Evolutionary conservation across 2,888 invertebrate species (phyloP), one percentile per base, ranked within the genome.

Genomic region (Drosophila sordidapex): DNA sequence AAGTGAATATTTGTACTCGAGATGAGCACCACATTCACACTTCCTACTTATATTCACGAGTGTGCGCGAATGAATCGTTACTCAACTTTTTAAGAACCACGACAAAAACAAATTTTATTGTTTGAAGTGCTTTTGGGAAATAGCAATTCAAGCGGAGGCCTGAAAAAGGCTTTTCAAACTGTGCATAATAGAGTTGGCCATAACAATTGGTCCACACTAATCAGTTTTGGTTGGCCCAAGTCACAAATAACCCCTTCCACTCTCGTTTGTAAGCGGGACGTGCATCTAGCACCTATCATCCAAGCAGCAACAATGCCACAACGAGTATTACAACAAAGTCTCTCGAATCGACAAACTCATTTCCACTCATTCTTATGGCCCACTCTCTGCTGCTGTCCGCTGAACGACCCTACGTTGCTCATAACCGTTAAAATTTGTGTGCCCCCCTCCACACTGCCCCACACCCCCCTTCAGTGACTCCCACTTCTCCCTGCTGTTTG

Each of bases 341-440:
- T 33, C 36, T 25, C 43, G 60, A 48, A 57, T 56, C 48, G 56
- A 52, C 38, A 27, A 35, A 51, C 25, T 11, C 72, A 25, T 36
- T 35, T 21, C 15, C 2, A 6, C 15, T 15, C 43, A 13, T 13
- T 21, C 13, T 0, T 21, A 21, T 40, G 40, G 40, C 43, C 21
- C 43, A 43, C 21, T 21, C 21, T 38, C 36, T 25, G 7, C 57
- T 46, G 36, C 40, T 46, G 51, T 33, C 43, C 65, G 46, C 54
- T 64, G 38, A 77, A 77, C 66, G 72, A 68, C 63, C 63, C 78
- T 67, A 58, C 63, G 60, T 57, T 52, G 71, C 51, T 65, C 82
- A 89, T 85, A 89, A 85, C 81, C 77, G 82, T 85, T 85, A 89
- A 87, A 74, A 87, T 80, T 89, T 89, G 82, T 80, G 76, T 74